Base-by-base conservation (phyloP, 1,140 invertebrate genomes). In the Triops longicaudatus region DNA sequence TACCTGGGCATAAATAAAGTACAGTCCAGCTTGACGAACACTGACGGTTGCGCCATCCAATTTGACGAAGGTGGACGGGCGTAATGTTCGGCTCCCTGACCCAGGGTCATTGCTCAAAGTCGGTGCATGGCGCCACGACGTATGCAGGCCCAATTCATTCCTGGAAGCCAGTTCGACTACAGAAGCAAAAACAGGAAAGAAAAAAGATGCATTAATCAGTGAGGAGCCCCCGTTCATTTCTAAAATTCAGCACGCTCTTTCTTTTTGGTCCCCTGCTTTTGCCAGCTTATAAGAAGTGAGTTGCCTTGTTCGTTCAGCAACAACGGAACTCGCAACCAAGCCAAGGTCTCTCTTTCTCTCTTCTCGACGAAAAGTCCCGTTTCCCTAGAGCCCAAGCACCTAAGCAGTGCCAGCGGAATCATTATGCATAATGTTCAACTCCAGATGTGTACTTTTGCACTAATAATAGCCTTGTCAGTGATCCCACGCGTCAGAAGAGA, bases 1-100 rank as follows among this genome's bases (percentile, higher is more conserved):
- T 81, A 87, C 87, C 82, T 91, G 90, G 2, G 88, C 88, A 81
- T 90, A 90, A n/a, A 89, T 83, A 75, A 90, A 86, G 81, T 90
- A 91, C 6, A 91, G 80, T 71, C 90, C 89, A 22, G 85, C 75
- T 73, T 88, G 86, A 63, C 85, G 85, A 4, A 90, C 84, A 0
- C 85, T 87, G 26, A 76, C 42, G 71, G 42, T 76, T 22, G 74
- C 78, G 11, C 75, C 78, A 41, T 78, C 78, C 26, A 76, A 43
- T 77, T 77, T 77, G 17, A 77, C 72, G 17, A 77, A 43, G 9
- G 71, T 71, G 12, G 76, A 44, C 11, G 76, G 43, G 26, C 72
- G 50, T 22, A 76, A 71, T 17, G 75, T 75, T 11, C 44, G 74
- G 28, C 37, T 22, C 31, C 43, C 44, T 27, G 42, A 37, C n/a